Conservation (phyloP, 92 coral and sea anemone genomes). For the Diadumene lineata region DNA sequence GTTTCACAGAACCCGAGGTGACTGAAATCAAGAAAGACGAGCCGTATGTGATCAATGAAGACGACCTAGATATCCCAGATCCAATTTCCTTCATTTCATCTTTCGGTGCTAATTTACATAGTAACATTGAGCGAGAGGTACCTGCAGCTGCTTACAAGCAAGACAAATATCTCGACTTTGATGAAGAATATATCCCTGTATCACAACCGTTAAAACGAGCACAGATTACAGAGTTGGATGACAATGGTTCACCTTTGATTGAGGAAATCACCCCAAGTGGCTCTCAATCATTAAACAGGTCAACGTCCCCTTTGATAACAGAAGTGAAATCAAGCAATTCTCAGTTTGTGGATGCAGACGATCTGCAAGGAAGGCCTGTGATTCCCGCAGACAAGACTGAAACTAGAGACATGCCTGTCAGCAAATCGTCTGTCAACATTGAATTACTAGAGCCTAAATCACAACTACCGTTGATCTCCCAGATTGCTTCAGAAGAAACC, state of each 20-base stretch:
- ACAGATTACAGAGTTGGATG: constrained; percentile 1
- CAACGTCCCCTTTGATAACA: neutral
- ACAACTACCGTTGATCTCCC: constrained; percentile 4
- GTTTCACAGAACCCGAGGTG: neutral
- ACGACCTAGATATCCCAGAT: constrained; percentile 15
- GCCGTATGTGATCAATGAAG: constrained; percentile 12
- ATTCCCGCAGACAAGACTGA: neutral
- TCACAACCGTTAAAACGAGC: constrained; percentile 13
- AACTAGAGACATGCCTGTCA: neutral
- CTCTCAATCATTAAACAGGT: neutral
- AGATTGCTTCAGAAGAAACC: neutral
- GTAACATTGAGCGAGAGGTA: neutral
- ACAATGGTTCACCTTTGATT: constrained; percentile 5
- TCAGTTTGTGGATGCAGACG: neutral
- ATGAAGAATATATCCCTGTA: neutral
- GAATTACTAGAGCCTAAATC: neutral
- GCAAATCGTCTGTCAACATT: neutral
- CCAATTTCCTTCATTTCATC: neutral
- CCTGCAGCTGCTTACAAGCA: neutral
- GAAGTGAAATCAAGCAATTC: neutral
- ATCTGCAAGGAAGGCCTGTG: neutral
- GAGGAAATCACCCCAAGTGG: neutral
- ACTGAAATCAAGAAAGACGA: neutral
- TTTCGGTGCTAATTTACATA: neutral
- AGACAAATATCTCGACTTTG: constrained; percentile 5